Evolutionary conservation across 1,140 invertebrate species (phyloP), one percentile per base, ranked within the genome.

Genomic region (Geopemphigus sp.): DNA sequence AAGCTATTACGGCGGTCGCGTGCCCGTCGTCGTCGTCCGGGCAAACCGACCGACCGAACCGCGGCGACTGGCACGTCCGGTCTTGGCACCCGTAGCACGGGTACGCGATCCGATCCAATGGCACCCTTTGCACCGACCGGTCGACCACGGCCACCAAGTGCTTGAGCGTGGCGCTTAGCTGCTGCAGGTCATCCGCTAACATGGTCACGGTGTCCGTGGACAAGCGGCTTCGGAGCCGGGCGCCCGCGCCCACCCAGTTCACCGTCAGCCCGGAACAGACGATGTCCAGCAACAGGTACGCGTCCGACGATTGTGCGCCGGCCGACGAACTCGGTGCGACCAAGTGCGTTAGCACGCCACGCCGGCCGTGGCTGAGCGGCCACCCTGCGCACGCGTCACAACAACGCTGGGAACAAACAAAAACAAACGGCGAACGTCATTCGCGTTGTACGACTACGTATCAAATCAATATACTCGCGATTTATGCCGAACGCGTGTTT

Each of bases 71-170:
- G n/a, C 74, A 78, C 29, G 22, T n/a, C 14, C 56, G 24, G 74
- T 78, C 74, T 4, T 61, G 57, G 15, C 74, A 78, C 24, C 74
- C 74, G 14, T 47, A 19, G 17, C 74, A 78, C 5, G 74, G 74
- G 57, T 78, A 78, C 74, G 32, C 14, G 59, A 78, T 78, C 10
- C 74, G 57, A 24, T 78, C 74, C n/a, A 78, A 57, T 4, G 74
- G 74, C 15, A 78, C 74, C 5, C 74, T 59, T 6, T 78, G 74
- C 4, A 78, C 74, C 57, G 74, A 78, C 10, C 74, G 59, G 57
- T 78, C 74, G 57, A 78, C 74, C 74, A 78, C 74, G 10, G 74
- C 74, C 14, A 78, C 74, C 57, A 78, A 5, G 24, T 78, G 74
- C 22, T 78, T 78, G 57, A 78, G 57, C 22, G 74, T 78, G 39